Evolutionary conservation across 2,113 vertebrate genomes (phyloP).

Genomic region (Tychaedon coryphoeus): DNA sequence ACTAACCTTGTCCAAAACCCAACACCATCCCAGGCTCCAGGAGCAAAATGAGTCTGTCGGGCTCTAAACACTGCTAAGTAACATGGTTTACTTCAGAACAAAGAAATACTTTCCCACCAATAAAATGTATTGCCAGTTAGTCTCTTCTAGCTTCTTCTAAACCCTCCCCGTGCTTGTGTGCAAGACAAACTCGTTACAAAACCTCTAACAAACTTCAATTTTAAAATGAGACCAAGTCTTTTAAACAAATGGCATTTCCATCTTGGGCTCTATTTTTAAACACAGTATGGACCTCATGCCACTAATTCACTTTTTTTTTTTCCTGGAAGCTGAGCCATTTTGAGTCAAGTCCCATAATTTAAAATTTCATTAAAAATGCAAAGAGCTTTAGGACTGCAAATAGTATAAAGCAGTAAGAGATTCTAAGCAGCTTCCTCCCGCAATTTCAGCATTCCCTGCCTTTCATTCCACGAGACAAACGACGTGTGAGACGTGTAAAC

Average conservation of each 20-base stretch:
- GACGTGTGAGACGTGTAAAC: not conserved
- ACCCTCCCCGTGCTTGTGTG: not conserved
- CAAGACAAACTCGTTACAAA: not conserved
- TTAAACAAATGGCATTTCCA: not conserved
- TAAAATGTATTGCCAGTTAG: not conserved
- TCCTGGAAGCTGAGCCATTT: constrained; percentile 26
- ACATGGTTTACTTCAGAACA: not conserved
- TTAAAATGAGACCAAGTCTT: not conserved
- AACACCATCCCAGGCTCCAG: not conserved
- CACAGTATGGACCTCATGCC: not conserved
- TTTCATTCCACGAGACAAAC: not conserved
- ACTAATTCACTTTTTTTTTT: not conserved
- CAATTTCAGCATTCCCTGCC: not conserved
- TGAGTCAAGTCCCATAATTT: not conserved
- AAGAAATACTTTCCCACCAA: constrained; percentile 11
- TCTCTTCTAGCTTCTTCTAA: not conserved
- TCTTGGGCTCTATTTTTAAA: not conserved
- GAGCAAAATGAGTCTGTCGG: not conserved
- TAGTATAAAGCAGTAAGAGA: not conserved
- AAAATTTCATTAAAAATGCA: constrained; percentile 3
- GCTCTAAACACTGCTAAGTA: not conserved
- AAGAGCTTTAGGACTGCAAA: not conserved
- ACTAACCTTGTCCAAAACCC: not conserved
- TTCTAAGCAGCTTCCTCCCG: not conserved
- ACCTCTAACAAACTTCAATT: not conserved